Conservation (phyloP, 2,797 vertebrate species). For the Dallia pectoralis region DNA sequence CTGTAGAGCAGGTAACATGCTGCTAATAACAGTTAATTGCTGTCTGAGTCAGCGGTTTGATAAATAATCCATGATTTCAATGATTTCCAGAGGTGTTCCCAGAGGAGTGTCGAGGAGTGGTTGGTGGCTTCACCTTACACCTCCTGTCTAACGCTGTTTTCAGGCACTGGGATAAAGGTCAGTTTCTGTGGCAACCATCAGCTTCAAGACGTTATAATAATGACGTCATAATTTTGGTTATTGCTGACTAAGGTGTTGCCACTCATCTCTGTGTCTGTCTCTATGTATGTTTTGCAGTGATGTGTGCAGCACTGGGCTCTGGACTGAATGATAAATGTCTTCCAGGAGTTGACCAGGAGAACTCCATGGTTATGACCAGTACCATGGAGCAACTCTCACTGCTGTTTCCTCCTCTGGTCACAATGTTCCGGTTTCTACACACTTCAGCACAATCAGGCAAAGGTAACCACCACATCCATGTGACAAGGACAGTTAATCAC, state of each 20-base stretch:
- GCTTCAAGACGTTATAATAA: background rate
- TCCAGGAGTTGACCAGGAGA: constrained; percentile 16
- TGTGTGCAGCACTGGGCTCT: constrained; percentile 67
- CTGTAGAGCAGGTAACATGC: constrained; percentile 47
- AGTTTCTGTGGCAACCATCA: constrained; percentile 24
- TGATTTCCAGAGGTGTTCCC: constrained; percentile 56
- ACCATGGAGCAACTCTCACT: constrained; percentile 62
- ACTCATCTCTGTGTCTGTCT: constrained; percentile 1
- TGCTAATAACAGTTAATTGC: background rate
- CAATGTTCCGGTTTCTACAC: constrained; percentile 38
- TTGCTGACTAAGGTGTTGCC: background rate
- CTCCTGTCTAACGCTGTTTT: constrained; percentile 62
- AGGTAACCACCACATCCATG: background rate
- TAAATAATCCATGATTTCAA: background rate
- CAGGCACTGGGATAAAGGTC: constrained; percentile 75
- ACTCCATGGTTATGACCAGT: constrained; percentile 39
- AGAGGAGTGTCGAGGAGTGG: constrained; percentile 59
- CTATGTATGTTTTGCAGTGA: constrained; percentile 49
- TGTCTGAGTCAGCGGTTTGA: background rate
- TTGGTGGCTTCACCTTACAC: constrained; percentile 59
- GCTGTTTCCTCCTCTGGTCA: constrained; percentile 61
- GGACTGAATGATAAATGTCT: constrained; percentile 71
- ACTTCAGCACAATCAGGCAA: background rate
- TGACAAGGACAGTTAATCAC: background rate
- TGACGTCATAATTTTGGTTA: background rate